Evolutionary conservation across 2,888 invertebrate species (phyloP).

Genomic region (Spilosoma lubricipeda): DNA sequence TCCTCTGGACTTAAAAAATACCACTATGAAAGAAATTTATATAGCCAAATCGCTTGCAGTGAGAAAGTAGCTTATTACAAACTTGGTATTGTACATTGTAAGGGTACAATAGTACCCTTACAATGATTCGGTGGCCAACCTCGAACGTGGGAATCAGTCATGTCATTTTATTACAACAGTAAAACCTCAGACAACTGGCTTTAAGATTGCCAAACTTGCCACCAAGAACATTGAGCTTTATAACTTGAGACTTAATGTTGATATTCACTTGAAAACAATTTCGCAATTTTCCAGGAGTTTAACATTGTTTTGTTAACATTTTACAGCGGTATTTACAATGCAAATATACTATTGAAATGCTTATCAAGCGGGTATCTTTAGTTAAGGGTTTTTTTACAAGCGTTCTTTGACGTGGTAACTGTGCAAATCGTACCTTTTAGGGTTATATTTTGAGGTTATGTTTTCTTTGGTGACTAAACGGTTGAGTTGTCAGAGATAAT

Average conservation of each 20-base stretch:
- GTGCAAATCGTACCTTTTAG: slow-evolving; percentile 5
- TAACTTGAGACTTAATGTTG: slow-evolving; percentile 34
- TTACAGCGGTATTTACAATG: slow-evolving; percentile 47
- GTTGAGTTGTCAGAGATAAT: slow-evolving; percentile 2
- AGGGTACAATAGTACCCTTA: slow-evolving; percentile 21
- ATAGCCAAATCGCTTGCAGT: slow-evolving; percentile 14
- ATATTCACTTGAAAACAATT: slow-evolving; percentile 32
- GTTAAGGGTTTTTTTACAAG: slow-evolving; percentile 22
- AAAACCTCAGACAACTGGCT: slow-evolving; percentile 36
- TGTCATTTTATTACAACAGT: slow-evolving; percentile 38
- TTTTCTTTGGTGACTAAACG: slow-evolving; percentile 1
- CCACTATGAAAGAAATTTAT: not conserved
- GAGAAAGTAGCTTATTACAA: not conserved
- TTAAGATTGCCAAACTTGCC: slow-evolving; percentile 34
- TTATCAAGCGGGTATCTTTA: slow-evolving; percentile 39
- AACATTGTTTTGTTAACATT: slow-evolving; percentile 32
- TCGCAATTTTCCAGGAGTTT: slow-evolving; percentile 29
- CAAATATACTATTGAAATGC: slow-evolving; percentile 41
- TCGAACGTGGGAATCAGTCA: slow-evolving; percentile 42
- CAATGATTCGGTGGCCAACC: slow-evolving; percentile 18
- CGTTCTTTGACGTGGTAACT: slow-evolving; percentile 40
- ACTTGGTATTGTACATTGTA: no score
- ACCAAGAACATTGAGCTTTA: slow-evolving; percentile 31
- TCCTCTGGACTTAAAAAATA: no score
- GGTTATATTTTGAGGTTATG: slow-evolving; percentile 7